Evolutionary conservation across 2,888 invertebrate genomes (phyloP), one percentile per base, ranked within the genome.

Genomic region (Lasioglossum morio): DNA sequence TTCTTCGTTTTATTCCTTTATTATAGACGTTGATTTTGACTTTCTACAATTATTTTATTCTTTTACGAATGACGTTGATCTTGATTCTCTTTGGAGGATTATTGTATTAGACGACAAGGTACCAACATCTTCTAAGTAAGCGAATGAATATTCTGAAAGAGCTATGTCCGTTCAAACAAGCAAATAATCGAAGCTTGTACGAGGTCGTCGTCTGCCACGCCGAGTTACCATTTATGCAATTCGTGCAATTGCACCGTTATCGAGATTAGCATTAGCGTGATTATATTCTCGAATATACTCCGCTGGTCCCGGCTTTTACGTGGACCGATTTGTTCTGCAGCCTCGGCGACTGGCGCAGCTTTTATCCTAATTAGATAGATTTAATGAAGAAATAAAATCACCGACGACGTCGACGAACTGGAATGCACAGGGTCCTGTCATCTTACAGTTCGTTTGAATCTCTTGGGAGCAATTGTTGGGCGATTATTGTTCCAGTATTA

Each of bases 311-410:
- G 57, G 77, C 89, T 85, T 85, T 81, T 74, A 72, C 78, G 78
- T 30, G 43, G 72, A 63, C 72, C 85, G 81, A 84, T 87, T 89
- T 89, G 83, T 83, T 70, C 60, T 63, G 60, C 27, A 63, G 30
- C 27, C 60, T 27, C 16, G 27, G 60, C 30, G 76, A 77, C 69
- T 70, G 77, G 30, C 79, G 79, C 46, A 79, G 87, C 88, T 89
- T 89, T 89, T 85, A 89, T 81, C 82, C 89, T 89, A 89, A 89
- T 89, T 89, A 89, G 73, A 85, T 83, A 78, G 73, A 72, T 77
- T 77, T 85, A 83, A 89, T 72, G 89, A 87, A 87, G 82, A 83
- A 89, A 87, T 82, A 89, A 85, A 89, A 81, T 85, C 81, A 72
- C 70, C 77, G 72, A 16, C 16, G 73, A 57, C 69, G 60, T 19